These are phyloP conservation scores for Spheniscus humboldti DNA, from an alignment of 2,797 vertebrate genomes.

Conservation along the genomic window DNA sequence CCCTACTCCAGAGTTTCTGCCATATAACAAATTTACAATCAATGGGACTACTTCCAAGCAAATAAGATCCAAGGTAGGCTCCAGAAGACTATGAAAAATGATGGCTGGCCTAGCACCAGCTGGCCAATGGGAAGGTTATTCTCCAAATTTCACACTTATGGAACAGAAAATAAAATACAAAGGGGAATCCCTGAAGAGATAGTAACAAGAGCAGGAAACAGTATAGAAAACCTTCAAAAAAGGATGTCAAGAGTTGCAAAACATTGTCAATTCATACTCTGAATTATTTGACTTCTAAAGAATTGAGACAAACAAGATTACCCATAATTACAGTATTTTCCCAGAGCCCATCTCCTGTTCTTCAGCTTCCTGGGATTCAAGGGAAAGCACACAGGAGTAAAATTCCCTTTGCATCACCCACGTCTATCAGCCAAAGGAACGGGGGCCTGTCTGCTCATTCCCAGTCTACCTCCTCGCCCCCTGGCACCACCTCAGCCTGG, in stretches of 20 bases:
- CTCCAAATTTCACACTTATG: background rate
- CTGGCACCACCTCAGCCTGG: background rate
- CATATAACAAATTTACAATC: background rate
- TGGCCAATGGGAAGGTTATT: background rate
- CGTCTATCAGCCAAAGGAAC: background rate
- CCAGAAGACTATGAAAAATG: background rate
- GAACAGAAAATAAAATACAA: background rate
- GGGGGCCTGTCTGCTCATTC: background rate
- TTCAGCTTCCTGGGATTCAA: background rate
- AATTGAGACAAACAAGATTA: background rate
- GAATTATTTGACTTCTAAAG: background rate
- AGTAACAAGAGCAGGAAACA: background rate
- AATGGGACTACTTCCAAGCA: background rate
- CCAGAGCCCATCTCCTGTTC: background rate
- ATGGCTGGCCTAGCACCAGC: conserved; percentile 14
- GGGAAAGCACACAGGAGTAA: background rate
- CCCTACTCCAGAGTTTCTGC: conserved; percentile 2
- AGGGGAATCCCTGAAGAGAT: background rate
- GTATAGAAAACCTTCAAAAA: background rate
- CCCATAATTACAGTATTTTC: background rate
- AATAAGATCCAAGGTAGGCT: background rate
- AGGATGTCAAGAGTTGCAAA: background rate
- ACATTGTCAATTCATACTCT: background rate
- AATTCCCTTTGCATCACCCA: background rate
- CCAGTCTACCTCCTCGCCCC: background rate